Evolutionary conservation across 2,888 invertebrate species (phyloP), one percentile per base, ranked within the genome.

Genomic region (Cyrtodaria siliqua): DNA sequence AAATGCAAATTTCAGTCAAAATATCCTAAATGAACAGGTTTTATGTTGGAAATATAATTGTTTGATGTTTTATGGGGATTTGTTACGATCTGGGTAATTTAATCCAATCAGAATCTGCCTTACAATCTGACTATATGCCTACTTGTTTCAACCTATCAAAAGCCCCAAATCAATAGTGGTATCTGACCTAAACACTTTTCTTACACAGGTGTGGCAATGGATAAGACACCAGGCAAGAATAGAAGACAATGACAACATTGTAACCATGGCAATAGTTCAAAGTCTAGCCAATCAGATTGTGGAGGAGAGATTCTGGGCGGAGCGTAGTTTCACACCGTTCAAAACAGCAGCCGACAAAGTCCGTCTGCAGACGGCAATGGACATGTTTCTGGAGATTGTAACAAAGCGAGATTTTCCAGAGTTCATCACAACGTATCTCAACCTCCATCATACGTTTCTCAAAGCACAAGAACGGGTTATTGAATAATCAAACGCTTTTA

Each of bases 121-220:
- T n/a, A n/a, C n/a, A n/a, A n/a, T n/a, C n/a, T n/a, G n/a, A n/a
- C n/a, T n/a, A n/a, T n/a, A n/a, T n/a, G n/a, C n/a, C n/a, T n/a
- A n/a, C n/a, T n/a, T n/a, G n/a, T n/a, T n/a, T n/a, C n/a, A n/a
- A n/a, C n/a, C n/a, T n/a, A n/a, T n/a, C n/a, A n/a, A n/a, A n/a
- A n/a, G n/a, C n/a, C n/a, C n/a, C n/a, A n/a, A n/a, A n/a, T n/a
- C n/a, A n/a, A n/a, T n/a, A n/a, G n/a, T n/a, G n/a, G n/a, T n/a
- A n/a, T n/a, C n/a, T n/a, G n/a, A n/a, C n/a, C n/a, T n/a, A n/a
- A n/a, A n/a, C n/a, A n/a, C n/a, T n/a, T n/a, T n/a, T n/a, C n/a
- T n/a, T n/a, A n/a, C n/a, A 4, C 33, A 55, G 50, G 49, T 96
- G 67, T 96, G 96, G 96, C 96, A 96, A 91, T 96, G 96, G 95